Evolutionary conservation across 2,888 invertebrate genomes (phyloP).

Genomic region (Agrochola lychnidis): DNA sequence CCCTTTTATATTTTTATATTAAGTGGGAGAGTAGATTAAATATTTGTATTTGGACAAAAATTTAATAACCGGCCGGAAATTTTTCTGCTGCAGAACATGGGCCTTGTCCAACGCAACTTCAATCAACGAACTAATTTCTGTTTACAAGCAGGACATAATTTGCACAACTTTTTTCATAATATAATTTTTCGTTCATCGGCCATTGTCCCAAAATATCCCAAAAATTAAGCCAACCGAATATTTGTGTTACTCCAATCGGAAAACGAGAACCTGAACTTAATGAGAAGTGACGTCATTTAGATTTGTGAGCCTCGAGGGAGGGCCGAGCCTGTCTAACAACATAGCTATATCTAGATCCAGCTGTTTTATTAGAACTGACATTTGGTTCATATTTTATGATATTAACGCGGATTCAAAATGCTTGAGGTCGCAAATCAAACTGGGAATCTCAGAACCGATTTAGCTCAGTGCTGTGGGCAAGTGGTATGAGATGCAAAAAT

Average conservation of each 20-base stretch:
- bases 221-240: slow-evolving; percentile 20
- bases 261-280: slow-evolving; percentile 32
- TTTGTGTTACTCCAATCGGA: slow-evolving; percentile 22
- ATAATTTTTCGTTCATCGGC: background rate
- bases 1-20: too few species aligned
- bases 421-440: background rate
- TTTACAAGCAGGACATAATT: background rate
- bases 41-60: too few species aligned
- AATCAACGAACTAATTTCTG: background rate
- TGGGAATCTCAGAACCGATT: background rate
- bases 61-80: too few species aligned
- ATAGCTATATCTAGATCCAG: slow-evolving; percentile 13
- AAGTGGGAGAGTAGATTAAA: too few species aligned
- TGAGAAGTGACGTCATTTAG: slow-evolving; percentile 44
- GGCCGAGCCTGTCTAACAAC: background rate
- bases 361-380: slow-evolving; percentile 33
- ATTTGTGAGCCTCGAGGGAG: slow-evolving; percentile 29
- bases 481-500: background rate
- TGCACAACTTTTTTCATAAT: slow-evolving; percentile 2
- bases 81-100: background rate
- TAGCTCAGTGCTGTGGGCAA: background rate
- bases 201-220: background rate
- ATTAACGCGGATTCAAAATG: slow-evolving; percentile 5
- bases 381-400: slow-evolving; percentile 39
- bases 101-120: too few species aligned